Conservation (phyloP, 2,888 invertebrate species). For the Plusia festucae region DNA sequence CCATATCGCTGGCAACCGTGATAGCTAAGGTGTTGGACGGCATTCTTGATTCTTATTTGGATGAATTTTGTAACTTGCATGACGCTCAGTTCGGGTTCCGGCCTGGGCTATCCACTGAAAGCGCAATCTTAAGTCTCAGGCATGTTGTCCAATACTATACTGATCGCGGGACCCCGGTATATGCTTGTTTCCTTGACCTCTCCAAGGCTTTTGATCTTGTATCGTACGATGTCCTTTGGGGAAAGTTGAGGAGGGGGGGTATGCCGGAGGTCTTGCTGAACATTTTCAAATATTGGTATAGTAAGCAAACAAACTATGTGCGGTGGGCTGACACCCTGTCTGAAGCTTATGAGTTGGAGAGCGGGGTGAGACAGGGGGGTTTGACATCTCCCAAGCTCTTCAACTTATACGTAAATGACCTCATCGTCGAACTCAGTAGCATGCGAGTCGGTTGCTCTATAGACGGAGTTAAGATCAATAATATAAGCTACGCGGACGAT, state of each 20-base stretch:
- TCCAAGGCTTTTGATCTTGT: slow-evolving; percentile 38
- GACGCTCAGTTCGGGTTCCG: slow-evolving; percentile 27
- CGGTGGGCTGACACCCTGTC: slow-evolving; percentile 2
- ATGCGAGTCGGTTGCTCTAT: no score
- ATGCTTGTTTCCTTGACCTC: slow-evolving; percentile 23
- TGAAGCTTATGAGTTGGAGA: not conserved
- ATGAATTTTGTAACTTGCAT: not conserved
- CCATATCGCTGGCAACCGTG: slow-evolving; percentile 5
- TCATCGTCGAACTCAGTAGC: no score
- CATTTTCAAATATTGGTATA: slow-evolving; percentile 9
- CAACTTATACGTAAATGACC: not conserved
- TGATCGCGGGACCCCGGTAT: slow-evolving; percentile 26
- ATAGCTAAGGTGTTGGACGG: slow-evolving; percentile 8
- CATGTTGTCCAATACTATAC: slow-evolving; percentile 31
- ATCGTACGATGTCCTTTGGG: no score
- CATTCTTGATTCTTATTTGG: not conserved
- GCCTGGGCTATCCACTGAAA: slow-evolving; percentile 26
- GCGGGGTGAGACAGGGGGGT: not conserved
- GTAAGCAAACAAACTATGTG: slow-evolving; percentile 5
- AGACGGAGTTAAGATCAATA: no score
- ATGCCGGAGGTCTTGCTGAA: not conserved
- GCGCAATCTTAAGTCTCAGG: slow-evolving; percentile 26
- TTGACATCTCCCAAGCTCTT: not conserved
- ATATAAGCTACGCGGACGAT: no score
- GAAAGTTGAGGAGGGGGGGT: slow-evolving; percentile 14